Base-by-base conservation (phyloP, 2,797 vertebrate genomes). In the Thripadectes ignobilis region DNA sequence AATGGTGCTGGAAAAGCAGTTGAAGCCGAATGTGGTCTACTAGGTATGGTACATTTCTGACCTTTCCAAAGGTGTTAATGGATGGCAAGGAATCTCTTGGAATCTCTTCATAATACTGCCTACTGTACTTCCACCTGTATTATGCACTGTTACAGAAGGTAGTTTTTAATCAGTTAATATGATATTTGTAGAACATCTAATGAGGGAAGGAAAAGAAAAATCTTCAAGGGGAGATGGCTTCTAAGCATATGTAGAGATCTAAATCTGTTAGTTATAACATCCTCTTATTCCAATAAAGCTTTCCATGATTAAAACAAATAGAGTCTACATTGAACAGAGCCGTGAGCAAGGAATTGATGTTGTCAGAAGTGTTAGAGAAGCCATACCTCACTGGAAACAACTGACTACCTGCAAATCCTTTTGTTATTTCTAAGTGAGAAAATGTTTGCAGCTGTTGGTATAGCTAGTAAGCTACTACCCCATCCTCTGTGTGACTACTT, bases 1-100 rank as follows among this genome's bases (percentile, higher is more conserved):
- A 97, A 98, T 2, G 29, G 93, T n/a, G 99, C 99, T 67, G 99
- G 99, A 59, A 27, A 9, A 63, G 32, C 29, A 8, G 98, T 99
- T 36, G 94, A 98, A 97, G 13, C 2, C 1, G 98, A 99, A 90
- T 99, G 99, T 94, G 32, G 45, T 68, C 14, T 6, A 19, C 94
- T 96, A 13, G 98, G 99, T 99, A 97, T 61, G 97, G 75, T 59
- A 14, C 8, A 30, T 57, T 89, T 38, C 38, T 88, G 59, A 83
- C 48, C 46, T 59, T 68, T 77, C 45, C 73, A 54, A 58, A 71
- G 39, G 48, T 46, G 38, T 62, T 69, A 13, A 6, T 58, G 27
- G 30, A 3, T 18, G 16, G 23, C 39, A 52, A 41, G 15, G 23
- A 57, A 41, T 80, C 77, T 81, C 51, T 10, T 81, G 49, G 57